A percentile compares a stretch with the other conserved stretches of the same genome.
phyloP scores from a whole-genome alignment of 2,797 vertebrate species.

The Neosilurus hyrtlii region DNA sequence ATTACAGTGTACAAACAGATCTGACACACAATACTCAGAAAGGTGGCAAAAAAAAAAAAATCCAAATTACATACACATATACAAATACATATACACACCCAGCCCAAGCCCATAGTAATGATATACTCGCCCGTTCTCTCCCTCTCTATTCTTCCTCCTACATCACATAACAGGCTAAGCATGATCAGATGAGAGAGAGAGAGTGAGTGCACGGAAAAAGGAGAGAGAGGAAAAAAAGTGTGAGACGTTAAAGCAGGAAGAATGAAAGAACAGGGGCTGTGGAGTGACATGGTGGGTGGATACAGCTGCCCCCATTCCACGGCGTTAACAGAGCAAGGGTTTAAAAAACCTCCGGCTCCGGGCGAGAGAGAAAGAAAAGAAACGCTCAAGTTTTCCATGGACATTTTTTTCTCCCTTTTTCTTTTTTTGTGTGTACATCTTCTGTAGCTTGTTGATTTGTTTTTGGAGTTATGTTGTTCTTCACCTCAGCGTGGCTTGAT shows the following conservation, averaged over 20 bases:
- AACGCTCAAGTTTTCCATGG: conserved; percentile 65
- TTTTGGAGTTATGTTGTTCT: conserved; percentile 65
- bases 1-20: conserved; percentile 64
- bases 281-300: conserved; percentile 41
- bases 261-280: conserved; percentile 34
- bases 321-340: conserved; percentile 56
- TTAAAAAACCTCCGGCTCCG: conserved; percentile 63
- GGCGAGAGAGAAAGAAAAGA: conserved; percentile 68
- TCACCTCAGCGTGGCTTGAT: conserved; percentile 59
- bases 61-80: conserved; percentile 55
- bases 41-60: conserved; percentile 52
- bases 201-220: conserved; percentile 28
- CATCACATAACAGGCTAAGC: conserved; percentile 32
- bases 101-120: conserved; percentile 50
- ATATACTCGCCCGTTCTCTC: conserved; percentile 57
- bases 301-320: conserved; percentile 53
- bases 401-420: conserved; percentile 64
- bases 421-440: conserved; percentile 60
- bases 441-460: conserved; percentile 44
- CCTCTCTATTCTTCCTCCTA: conserved; percentile 53
- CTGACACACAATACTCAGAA: conserved; percentile 47
- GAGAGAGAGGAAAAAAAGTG: conserved; percentile 5
- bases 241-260: conserved; percentile 18
- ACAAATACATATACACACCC: conserved; percentile 62
- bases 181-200: conserved; percentile 44